These are phyloP conservation scores for Sebastes hubbsi DNA, from an alignment of 2,797 vertebrate genomes.

Conservation along the genomic window DNA sequence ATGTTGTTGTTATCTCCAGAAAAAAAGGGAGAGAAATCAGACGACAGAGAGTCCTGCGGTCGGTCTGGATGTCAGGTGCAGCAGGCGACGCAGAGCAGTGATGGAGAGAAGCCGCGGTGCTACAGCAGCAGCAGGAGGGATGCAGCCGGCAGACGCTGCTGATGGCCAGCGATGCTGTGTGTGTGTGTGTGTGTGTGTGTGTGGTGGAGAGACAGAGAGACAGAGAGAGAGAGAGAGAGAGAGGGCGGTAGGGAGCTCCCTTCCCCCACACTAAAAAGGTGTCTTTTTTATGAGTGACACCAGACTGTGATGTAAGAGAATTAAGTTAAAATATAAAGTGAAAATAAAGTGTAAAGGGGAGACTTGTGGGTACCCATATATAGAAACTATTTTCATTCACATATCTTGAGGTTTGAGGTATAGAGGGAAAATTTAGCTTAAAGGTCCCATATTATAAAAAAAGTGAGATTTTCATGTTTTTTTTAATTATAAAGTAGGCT, in stretches of 20 bases:
- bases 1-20: constrained; percentile 17
- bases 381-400: too few relatives aligned
- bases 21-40: constrained; percentile 4
- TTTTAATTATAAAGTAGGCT: too few relatives aligned
- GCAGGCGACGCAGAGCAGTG: constrained; percentile 38
- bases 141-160: constrained; percentile 63
- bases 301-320: not conserved
- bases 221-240: not conserved
- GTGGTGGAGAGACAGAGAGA: not conserved
- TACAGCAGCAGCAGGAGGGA: constrained; percentile 41
- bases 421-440: too few relatives aligned
- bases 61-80: constrained; percentile 29
- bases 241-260: constrained; percentile 2
- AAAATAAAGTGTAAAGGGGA: too few relatives aligned
- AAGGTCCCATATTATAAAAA: too few relatives aligned
- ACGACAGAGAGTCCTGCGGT: constrained; percentile 36
- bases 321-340: not conserved
- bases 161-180: constrained; percentile 42
- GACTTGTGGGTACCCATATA: too few relatives aligned
- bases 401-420: too few relatives aligned
- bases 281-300: constrained; percentile 24
- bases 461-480: too few relatives aligned
- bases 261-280: constrained; percentile 53
- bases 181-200: constrained; percentile 3
- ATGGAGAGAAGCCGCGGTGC: constrained; percentile 36